A percentile compares a stretch with the other conserved stretches of the same genome.
These are phyloP conservation scores for Pristis pectinata DNA, from an alignment of 2,797 vertebrate genomes.

Conservation along the genomic window DNA sequence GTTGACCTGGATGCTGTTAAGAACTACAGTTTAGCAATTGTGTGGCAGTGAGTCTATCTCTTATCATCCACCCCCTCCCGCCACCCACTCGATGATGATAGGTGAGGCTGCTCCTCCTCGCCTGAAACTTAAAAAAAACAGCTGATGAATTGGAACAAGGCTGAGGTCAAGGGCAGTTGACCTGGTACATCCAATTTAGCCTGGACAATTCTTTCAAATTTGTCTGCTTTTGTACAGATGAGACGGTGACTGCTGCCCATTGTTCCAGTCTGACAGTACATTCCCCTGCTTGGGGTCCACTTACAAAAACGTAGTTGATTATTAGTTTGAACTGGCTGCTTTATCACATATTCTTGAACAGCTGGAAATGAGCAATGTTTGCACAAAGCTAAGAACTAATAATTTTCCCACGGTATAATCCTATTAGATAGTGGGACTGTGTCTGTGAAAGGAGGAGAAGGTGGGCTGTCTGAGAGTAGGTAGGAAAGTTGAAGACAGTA, in stretches of 20 bases:
- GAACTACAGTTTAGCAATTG: background rate
- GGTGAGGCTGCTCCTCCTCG: background rate
- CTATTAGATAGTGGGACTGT: background rate
- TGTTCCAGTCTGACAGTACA: background rate
- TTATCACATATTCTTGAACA: background rate
- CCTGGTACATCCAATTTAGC: background rate
- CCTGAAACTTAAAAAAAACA: background rate
- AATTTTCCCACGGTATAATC: background rate
- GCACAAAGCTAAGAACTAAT: background rate
- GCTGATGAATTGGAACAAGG: background rate
- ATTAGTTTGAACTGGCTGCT: background rate
- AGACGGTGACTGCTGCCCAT: background rate
- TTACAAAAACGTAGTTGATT: background rate
- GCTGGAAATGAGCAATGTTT: background rate
- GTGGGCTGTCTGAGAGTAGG: background rate
- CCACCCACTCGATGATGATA: background rate
- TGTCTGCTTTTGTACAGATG: background rate
- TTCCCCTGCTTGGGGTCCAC: background rate
- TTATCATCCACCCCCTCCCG: no score
- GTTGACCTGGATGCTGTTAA: background rate
- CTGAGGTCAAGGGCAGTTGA: background rate
- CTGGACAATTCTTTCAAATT: slow-evolving; percentile 16
- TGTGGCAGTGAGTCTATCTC: background rate
- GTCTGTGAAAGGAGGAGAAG: background rate
- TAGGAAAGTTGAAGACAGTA: background rate